phyloP scores from a whole-genome alignment of 2,888 invertebrate genomes.

The Dicyrtomina minuta region DNA sequence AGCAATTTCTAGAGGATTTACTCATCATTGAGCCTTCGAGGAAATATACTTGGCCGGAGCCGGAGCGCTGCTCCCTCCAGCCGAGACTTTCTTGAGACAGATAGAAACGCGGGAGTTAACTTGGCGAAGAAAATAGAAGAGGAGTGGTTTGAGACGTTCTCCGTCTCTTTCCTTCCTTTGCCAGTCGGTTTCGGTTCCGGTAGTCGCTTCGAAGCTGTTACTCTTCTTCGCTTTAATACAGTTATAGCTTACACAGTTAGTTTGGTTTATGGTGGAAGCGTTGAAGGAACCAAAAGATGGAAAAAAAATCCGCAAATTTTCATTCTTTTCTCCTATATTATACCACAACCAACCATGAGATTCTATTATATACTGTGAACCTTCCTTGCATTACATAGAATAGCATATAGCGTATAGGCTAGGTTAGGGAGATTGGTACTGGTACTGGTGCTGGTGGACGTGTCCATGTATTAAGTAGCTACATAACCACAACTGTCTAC shows the following conservation, averaged over 20 bases:
- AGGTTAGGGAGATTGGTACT: too few relatives aligned
- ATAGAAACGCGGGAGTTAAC: constrained; percentile 6
- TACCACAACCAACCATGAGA: not conserved
- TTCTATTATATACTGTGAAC: not conserved
- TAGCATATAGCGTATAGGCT: too few relatives aligned
- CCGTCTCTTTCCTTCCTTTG: not conserved
- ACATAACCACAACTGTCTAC: too few relatives aligned
- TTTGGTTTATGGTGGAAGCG: not conserved
- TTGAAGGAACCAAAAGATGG: constrained; percentile 5
- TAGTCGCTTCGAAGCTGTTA: too few relatives aligned
- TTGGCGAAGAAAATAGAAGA: constrained; percentile 24
- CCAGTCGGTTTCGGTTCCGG: too few relatives aligned
- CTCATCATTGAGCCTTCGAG: constrained; percentile 42
- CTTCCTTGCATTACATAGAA: too few relatives aligned
- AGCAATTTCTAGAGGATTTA: constrained; percentile 45
- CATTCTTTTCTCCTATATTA: constrained; percentile 15
- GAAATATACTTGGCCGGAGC: constrained; percentile 34
- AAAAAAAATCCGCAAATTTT: constrained; percentile 26
- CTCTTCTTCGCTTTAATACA: too few relatives aligned
- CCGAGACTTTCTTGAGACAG: not conserved
- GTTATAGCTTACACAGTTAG: too few relatives aligned
- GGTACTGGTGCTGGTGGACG: too few relatives aligned
- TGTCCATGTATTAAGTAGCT: too few relatives aligned
- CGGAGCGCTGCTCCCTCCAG: not conserved
- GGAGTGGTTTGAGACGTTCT: constrained; percentile 26